Evolutionary conservation across 2,888 invertebrate genomes (phyloP), one percentile per base, ranked within the genome.

Genomic region (Poecilobothrus nobilitatus): DNA sequence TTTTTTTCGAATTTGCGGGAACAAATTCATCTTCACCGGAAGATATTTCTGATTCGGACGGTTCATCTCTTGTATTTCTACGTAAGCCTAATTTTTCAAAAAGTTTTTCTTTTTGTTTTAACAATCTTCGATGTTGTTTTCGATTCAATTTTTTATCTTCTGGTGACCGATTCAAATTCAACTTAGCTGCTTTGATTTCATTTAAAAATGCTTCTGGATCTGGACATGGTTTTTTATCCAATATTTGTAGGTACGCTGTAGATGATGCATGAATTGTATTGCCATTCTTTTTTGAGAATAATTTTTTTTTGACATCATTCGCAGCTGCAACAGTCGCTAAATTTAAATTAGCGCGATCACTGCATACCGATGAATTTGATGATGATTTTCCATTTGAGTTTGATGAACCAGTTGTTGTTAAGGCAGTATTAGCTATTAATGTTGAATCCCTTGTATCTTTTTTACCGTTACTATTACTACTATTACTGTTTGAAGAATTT

Each of bases 71-170:
- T 67, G 75, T 77, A 34, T 76, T 79, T 64, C 78, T 76, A 12
- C 73, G 73, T 41, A 81, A 70, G 0, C 87, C 87, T 63, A 87
- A 76, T 70, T 84, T 84, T 76, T 86, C 84, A 18, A 87, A 78
- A 74, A 87, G 86, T 71, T 85, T 85, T 71, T 86, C 86, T 80
- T 86, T 85, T 68, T 85, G 84, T 67, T 84, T 84, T 71, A 83
- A 82, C 70, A 84, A 77, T 70, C 83, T 83, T 22, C 80, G 78
- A 21, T 77, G 78, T 67, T 83, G 82, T 69, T 79, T 80, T 68
- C 81, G 80, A 70, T 80, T 82, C 1, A 82, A 72, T 68, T 82
- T 83, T 21, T 80, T 79, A 37, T 80, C 80, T 69, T 82, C 81
- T 0, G 81, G 78, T n/a, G 79, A 81, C 8, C 78, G 78, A 72